Evolutionary conservation across 53 echinoderm and acorn worm species (phyloP).

Genomic region (Zoroaster sp.): DNA sequence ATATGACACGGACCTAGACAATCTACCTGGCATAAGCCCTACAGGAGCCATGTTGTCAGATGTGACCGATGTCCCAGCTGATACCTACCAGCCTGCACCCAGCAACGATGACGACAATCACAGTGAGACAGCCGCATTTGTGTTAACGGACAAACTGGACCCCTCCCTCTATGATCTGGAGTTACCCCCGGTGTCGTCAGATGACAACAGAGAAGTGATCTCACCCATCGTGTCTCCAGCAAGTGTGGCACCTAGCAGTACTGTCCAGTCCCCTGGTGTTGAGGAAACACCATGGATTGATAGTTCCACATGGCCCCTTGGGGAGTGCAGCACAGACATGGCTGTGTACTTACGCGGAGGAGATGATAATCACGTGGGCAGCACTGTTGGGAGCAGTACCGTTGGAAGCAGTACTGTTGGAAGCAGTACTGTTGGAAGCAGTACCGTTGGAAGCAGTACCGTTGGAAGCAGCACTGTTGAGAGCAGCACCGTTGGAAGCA

Average conservation of each 20-base stretch:
- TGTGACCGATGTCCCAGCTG: background rate
- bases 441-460: background rate
- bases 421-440: background rate
- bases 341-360: background rate
- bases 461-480: background rate
- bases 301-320: background rate
- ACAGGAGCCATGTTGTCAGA: background rate
- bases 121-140: background rate
- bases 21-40: background rate
- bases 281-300: background rate
- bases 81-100: background rate
- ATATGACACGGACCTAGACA: conserved; percentile 21
- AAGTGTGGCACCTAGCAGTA: background rate
- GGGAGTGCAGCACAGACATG: background rate
- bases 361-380: background rate
- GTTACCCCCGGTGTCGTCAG: background rate
- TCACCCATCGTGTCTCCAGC: conserved; percentile 7
- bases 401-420: background rate
- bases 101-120: background rate
- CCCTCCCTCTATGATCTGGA: conserved; percentile 37
- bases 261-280: background rate
- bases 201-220: background rate
- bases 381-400: background rate
- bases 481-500: background rate
- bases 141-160: conserved; percentile 17